Conservation (phyloP, 2,888 invertebrate species). For the Apodemia zela region DNA sequence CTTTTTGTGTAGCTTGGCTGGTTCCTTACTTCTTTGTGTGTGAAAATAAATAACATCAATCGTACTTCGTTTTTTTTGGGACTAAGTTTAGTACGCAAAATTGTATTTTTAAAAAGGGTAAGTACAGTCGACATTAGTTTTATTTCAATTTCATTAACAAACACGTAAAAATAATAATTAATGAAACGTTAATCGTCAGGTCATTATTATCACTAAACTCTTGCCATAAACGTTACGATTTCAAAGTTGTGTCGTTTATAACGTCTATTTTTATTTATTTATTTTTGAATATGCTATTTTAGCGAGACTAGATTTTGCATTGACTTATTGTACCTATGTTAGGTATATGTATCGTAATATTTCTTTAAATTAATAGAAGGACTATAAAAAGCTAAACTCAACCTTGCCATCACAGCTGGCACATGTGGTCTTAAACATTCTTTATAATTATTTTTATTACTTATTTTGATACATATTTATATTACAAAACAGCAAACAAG, state of each 20-base stretch:
- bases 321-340: too few relatives aligned
- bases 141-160: neutral
- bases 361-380: neutral
- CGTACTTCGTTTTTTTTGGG: neutral
- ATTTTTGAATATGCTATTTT: neutral
- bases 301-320: neutral
- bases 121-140: slow-evolving; percentile 1
- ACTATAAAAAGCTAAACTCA: neutral
- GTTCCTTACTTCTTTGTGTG: slow-evolving; percentile 24
- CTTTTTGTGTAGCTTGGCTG: slow-evolving; percentile 30
- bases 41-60: slow-evolving; percentile 5
- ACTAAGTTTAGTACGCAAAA: neutral
- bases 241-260: neutral
- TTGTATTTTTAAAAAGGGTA: neutral
- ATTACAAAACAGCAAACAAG: too few relatives aligned
- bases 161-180: neutral
- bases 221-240: neutral
- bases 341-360: neutral
- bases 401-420: neutral
- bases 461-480: neutral
- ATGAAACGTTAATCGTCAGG: neutral
- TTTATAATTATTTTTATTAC: too few relatives aligned
- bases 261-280: neutral
- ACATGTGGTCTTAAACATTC: neutral
- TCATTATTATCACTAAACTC: neutral